Evolutionary conservation across 2,113 vertebrate species (phyloP).

Genomic region (Micronycteris hirsuta): DNA sequence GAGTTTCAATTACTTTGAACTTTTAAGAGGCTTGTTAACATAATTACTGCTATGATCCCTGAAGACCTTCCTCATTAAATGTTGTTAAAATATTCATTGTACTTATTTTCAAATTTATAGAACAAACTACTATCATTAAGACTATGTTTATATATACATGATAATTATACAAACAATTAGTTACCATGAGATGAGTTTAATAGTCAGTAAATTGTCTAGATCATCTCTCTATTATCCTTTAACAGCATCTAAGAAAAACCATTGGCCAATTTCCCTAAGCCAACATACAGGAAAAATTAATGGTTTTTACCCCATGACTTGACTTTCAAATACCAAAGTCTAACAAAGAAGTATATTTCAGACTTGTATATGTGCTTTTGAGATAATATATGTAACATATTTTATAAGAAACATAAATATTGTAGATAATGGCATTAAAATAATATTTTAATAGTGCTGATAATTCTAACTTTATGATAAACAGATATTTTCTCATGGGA

Average conservation of each 20-base stretch:
- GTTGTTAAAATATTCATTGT: conserved; percentile 22
- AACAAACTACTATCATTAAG: not conserved
- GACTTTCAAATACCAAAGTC: not conserved
- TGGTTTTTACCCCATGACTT: not conserved
- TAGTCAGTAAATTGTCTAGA: not conserved
- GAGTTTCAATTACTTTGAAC: conserved; percentile 12
- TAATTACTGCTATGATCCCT: conserved; percentile 12
- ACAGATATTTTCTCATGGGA: not conserved
- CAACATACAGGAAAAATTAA: conserved; percentile 21
- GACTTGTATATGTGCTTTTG: not conserved
- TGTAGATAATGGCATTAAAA: not conserved
- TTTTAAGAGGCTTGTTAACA: not conserved
- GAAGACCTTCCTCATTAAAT: not conserved
- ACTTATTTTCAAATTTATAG: conserved; percentile 41
- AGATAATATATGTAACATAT: not conserved
- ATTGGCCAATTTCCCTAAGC: not conserved
- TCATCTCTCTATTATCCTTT: not conserved
- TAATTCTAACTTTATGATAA: not conserved
- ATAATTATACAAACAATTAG: not conserved
- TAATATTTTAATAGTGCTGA: not conserved
- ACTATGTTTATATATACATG: not conserved
- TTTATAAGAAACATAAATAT: not conserved
- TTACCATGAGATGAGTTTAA: not conserved
- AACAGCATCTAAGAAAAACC: not conserved
- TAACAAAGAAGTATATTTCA: not conserved